Evolutionary conservation across 2,113 vertebrate species (phyloP).

Genomic region (Pungitius pungitius): DNA sequence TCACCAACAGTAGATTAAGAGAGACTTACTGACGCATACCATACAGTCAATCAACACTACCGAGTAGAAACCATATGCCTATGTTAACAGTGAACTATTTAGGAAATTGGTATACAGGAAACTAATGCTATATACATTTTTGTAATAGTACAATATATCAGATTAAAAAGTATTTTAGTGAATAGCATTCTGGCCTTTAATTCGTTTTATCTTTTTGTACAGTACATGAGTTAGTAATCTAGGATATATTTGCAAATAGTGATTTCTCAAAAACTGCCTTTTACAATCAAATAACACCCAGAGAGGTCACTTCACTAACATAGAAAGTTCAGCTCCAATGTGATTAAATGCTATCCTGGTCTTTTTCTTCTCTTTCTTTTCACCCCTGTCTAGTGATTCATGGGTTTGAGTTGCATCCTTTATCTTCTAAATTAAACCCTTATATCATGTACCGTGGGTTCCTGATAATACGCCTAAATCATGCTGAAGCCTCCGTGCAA

Average conservation of each 20-base stretch:
- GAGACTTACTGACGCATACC: too few species aligned
- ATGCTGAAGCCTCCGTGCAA: conserved; percentile 17
- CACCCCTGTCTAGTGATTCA: conserved; percentile 32
- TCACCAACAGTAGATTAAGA: conserved; percentile 49
- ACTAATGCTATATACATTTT: too few species aligned
- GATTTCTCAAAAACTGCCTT: neutral
- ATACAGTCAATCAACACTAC: neutral
- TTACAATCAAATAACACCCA: neutral
- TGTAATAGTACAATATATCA: neutral
- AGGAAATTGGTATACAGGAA: neutral
- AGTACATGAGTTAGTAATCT: neutral
- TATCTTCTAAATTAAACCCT: conserved; percentile 55
- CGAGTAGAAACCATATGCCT: neutral
- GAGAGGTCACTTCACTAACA: neutral
- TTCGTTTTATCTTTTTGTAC: neutral
- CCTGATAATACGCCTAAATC: conserved; percentile 29
- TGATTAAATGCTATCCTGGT: conserved; percentile 21
- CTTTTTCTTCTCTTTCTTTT: conserved; percentile 28
- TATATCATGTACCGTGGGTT: conserved; percentile 25
- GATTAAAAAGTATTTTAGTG: neutral
- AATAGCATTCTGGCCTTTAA: neutral
- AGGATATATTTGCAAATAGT: neutral
- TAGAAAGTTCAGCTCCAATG: neutral
- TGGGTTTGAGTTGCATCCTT: conserved; percentile 39
- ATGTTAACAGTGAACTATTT: neutral